phyloP scores from a whole-genome alignment of 2,797 vertebrate genomes.

The Pterois miles region DNA sequence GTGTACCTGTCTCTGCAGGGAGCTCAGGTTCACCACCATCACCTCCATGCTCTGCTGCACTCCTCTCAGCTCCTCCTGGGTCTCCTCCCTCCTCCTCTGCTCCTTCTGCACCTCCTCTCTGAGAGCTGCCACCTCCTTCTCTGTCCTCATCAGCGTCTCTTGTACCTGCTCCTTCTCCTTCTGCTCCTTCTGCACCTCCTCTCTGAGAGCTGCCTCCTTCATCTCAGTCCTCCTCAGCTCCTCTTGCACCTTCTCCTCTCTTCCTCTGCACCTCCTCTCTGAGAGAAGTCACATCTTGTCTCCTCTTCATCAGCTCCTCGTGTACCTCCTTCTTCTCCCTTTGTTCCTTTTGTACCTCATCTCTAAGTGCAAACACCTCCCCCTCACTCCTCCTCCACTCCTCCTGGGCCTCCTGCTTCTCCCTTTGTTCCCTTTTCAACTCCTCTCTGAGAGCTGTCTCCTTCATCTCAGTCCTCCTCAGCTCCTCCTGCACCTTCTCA shows the following conservation, averaged over 20 bases:
- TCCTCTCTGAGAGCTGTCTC: background rate
- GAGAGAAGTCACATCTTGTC: background rate
- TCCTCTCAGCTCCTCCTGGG: constrained; percentile 12
- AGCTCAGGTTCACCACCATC: constrained; percentile 28
- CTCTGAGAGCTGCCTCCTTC: constrained; percentile 20
- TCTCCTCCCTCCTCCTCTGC: background rate
- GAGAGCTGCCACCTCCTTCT: background rate
- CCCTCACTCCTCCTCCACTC: background rate
- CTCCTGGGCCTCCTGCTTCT: background rate
- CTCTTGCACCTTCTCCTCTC: background rate
- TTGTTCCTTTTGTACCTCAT: constrained; percentile 7
- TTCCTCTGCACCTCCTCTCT: background rate
- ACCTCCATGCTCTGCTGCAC: constrained; percentile 20
- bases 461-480: background rate
- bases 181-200: constrained; percentile 12
- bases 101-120: constrained; percentile 8
- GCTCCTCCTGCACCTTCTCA: background rate
- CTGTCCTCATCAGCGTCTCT: background rate
- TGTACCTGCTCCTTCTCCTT: background rate
- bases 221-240: background rate
- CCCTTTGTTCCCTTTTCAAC: background rate
- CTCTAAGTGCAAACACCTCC: background rate
- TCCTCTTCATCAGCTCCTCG: background rate
- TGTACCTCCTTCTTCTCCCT: background rate
- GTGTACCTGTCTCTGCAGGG: constrained; percentile 51